Base-by-base conservation (phyloP, 2,888 invertebrate genomes). In the Aphrophora alni region DNA sequence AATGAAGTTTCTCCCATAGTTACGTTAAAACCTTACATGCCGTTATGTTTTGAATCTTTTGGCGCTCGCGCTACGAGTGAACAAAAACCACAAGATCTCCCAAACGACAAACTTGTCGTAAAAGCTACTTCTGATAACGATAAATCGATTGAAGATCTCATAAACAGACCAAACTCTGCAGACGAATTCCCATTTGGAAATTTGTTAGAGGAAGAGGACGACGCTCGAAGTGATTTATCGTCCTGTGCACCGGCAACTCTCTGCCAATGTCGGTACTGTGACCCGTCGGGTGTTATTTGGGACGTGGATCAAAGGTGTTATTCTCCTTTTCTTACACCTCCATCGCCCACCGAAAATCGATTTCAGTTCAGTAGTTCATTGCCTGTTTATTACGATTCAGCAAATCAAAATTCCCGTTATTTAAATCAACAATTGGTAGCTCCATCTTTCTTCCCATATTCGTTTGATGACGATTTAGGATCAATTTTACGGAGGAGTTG, bases 211-310 rank as follows among this genome's bases (percentile, higher is more conserved):
- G 83, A 80, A 27, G 81, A 78, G 10, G 83, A 83, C 12, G 82
- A 79, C 27, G 24, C 72, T 17, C 59, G 38, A n/a, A 72, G 77
- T 24, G 78, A 80, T 12, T 25, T 75, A 44, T 76, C 77, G 82
- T 17, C 75, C 24, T 74, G 80, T 38, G 78, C 84, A 68, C 78
- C 84, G 24, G 83, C 81, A 44, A 90, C 89, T 85, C 89, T 89
- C 82, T 94, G 94, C 88, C 94, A 94, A 89, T 94, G 94, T 88
- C 91, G 93, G 74, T 94, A 93, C 85, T 94, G 94, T 88, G 94
- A 94, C 87, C 94, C 94, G 0, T 91, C 92, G 26, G 93, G 93
- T 77, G 92, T 93, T 87, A 93, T 94, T 84, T 94, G 94, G 94
- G 94, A 94, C 87, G 91, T 92, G 21, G 93, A 93, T 87, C 91